phyloP scores from a whole-genome alignment of 2,113 vertebrate genomes.

The Rhadina sibilatrix region DNA sequence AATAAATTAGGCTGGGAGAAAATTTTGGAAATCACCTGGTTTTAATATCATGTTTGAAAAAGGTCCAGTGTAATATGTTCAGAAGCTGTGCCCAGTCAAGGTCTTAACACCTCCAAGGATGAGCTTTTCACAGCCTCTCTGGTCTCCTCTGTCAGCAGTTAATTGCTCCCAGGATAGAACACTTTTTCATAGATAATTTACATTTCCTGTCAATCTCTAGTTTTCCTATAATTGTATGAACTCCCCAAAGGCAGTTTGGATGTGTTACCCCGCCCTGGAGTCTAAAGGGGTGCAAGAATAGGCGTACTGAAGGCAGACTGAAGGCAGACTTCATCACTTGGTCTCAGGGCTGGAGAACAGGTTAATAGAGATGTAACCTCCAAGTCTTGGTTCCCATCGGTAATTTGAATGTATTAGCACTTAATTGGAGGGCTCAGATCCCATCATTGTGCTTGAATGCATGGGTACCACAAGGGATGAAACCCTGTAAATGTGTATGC shows the following conservation, averaged over 20 bases:
- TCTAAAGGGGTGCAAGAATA: not conserved
- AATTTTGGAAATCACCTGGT: not conserved
- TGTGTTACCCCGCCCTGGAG: not conserved
- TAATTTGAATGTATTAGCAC: not conserved
- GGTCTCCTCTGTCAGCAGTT: not conserved
- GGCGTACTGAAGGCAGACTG: accelerated
- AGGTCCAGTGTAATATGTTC: not conserved
- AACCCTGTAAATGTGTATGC: not conserved
- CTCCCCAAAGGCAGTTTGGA: not conserved
- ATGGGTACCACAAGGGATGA: not conserved
- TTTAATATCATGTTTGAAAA: not conserved
- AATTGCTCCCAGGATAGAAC: not conserved
- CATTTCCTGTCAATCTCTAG: not conserved
- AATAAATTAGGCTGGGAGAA: not conserved
- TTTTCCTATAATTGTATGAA: not conserved
- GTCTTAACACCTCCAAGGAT: not conserved
- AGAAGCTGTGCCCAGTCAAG: not conserved
- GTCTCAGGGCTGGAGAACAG: not conserved
- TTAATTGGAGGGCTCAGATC: not conserved
- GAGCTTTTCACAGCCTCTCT: not conserved
- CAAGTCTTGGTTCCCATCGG: not conserved
- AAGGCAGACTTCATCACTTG: not conserved
- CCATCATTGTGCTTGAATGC: not conserved
- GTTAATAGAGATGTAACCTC: not conserved
- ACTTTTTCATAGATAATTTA: not conserved